phyloP scores from a whole-genome alignment of 1,140 invertebrate species.

The Microplitis mediator region DNA sequence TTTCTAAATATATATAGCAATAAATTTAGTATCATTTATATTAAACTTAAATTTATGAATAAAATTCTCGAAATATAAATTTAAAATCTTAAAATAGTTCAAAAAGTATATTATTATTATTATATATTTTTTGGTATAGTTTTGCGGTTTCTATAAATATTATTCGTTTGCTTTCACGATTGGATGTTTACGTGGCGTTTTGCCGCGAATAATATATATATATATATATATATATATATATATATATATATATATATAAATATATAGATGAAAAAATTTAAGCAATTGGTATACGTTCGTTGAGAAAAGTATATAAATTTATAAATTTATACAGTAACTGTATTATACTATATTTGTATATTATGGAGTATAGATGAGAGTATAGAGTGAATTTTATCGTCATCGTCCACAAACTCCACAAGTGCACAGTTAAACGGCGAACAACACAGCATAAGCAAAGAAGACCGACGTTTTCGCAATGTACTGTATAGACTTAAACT shows the following conservation, averaged over 20 bases:
- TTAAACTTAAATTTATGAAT: too few relatives aligned
- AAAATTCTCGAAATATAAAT: too few relatives aligned
- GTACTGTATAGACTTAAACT: constrained; percentile 42
- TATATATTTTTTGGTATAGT: too few relatives aligned
- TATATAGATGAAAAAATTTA: too few relatives aligned
- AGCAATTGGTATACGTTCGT: too few relatives aligned
- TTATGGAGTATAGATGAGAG: background rate
- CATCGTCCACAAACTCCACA: background rate
- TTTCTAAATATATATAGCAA: background rate
- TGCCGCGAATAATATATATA: background rate
- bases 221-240: too few relatives aligned
- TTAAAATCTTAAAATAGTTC: too few relatives aligned
- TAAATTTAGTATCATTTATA: background rate
- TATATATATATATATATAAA: too few relatives aligned
- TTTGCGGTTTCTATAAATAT: constrained; percentile 15
- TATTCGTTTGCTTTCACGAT: constrained; percentile 17
- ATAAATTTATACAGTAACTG: too few relatives aligned
- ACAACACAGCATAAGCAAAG: background rate
- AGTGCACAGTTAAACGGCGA: background rate
- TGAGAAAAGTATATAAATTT: too few relatives aligned
- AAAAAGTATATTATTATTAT: too few relatives aligned
- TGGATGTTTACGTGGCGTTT: constrained; percentile 15
- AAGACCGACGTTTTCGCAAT: constrained; percentile 55
- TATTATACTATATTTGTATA: too few relatives aligned
- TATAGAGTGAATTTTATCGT: background rate